A percentile compares a stretch with the other conserved stretches of the same genome.
phyloP scores from a whole-genome alignment of 2,888 invertebrate genomes.

The Clistopyga incitator region DNA sequence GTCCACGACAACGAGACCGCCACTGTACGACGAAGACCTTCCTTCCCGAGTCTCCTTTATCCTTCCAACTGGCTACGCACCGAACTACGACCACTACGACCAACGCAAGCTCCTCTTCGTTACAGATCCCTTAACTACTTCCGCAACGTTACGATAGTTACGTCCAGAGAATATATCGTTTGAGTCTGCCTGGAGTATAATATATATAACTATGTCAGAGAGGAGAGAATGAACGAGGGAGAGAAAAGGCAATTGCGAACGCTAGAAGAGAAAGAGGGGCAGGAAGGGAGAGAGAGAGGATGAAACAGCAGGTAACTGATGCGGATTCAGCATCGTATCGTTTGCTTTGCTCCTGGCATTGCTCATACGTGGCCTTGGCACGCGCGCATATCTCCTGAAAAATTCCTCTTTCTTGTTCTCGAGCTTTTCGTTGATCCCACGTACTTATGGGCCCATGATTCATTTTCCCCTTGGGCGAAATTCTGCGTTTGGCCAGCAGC shows the following conservation, averaged over 20 bases:
- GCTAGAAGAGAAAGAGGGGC: neutral
- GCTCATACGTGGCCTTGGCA: constrained; percentile 19
- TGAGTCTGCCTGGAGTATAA: constrained; percentile 20
- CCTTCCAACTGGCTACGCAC: constrained; percentile 35
- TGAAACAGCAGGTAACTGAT: constrained; percentile 50
- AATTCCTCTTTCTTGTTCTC: constrained; percentile 44
- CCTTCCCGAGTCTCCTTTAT: constrained; percentile 33
- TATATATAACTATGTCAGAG: neutral
- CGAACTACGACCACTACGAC: neutral
- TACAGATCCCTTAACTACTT: constrained; percentile 55
- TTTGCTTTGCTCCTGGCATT: constrained; percentile 21
- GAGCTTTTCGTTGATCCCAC: constrained; percentile 27
- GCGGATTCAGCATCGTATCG: constrained; percentile 30
- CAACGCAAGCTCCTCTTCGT: constrained; percentile 2
- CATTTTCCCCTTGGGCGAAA: constrained; percentile 26
- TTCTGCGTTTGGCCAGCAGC: neutral
- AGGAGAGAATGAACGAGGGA: constrained; percentile 26
- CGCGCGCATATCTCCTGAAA: constrained; percentile 1
- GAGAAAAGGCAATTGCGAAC: constrained; percentile 61
- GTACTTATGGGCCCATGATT: constrained; percentile 34
- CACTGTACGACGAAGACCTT: constrained; percentile 41
- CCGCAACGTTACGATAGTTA: constrained; percentile 58
- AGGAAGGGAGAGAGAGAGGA: constrained; percentile 24
- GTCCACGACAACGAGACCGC: constrained; percentile 23
- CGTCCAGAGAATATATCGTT: constrained; percentile 59